Evolutionary conservation across 2,113 vertebrate genomes (phyloP), one percentile per base, ranked within the genome.

Genomic region (Pomatostomus ruficeps): DNA sequence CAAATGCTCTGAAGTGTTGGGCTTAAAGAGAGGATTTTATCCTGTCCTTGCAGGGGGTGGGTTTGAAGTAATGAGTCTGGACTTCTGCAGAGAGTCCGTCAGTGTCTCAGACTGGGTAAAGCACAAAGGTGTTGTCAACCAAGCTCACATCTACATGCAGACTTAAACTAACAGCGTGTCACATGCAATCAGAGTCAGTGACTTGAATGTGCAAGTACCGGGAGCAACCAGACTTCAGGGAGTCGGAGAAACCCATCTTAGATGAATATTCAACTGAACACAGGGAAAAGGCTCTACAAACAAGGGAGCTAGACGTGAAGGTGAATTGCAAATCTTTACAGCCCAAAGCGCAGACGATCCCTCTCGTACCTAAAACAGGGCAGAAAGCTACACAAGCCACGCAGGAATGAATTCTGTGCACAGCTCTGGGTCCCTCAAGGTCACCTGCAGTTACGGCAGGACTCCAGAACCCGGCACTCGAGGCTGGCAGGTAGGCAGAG

Each of bases 111-210:
- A 16, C 45, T 4, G 78, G 70, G 43, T 63, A 45, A 85, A 65
- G 91, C 92, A 83, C 89, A 55, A 33, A 93, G 88, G 88, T 55
- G 91, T 2, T 80, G 93, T 77, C 95, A 94, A 14, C 55, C 63
- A 19, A 33, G 91, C 95, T 93, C 92, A 74, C 76, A 28, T 81
- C 86, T 23, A 63, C 29, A 7, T 13, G 71, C 85, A 67, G 85
- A 48, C 81, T 72, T 76, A 51, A 93, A 76, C 91, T 48, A 95
- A 58, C 75, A 80, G 93, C 40, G 1, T 52, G 72, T 86, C 94
- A 74, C 68, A 59, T 7, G 72, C 89, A 58, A 91, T 91, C 91
- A 77, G 89, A 83, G 91, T 15, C 93, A 52, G 83, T 6, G 85
- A 67, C 82, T 48, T 8, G 26, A 65, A 62, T 18, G 89, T 45